Evolutionary conservation across 2,797 vertebrate species (phyloP), one percentile per base, ranked within the genome.

Genomic region (Lepus oiostolus): DNA sequence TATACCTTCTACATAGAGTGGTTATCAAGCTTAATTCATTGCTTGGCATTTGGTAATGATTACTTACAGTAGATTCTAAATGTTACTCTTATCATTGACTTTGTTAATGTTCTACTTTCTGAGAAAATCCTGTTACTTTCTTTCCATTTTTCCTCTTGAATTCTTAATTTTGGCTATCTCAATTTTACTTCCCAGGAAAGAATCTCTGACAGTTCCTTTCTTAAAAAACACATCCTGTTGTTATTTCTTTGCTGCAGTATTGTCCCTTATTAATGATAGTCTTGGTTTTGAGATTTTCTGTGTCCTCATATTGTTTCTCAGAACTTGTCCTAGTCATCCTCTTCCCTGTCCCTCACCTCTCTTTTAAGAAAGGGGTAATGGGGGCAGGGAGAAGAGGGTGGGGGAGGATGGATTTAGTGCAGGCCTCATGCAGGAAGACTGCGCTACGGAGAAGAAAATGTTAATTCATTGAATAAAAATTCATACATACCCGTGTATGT

Each of bases 401-500:
- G 10, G 24, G 38, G 4, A 90, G 71, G 58, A 35, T 71, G n/a
- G 28, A 21, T 72, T 80, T 65, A 82, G 58, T 76, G 1, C 30
- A n/a, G 65, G 63, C 17, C 81, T 89, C 22, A 8, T 77, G 10
- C 76, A 68, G 79, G 67, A 38, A 67, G 32, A 13, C 35, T 65
- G 72, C 86, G 21, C 65, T 92, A 35, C 35, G 74, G 88, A 95
- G n/a, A 88, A 24, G 74, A 90, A 76, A 85, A n/a, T 90, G 24
- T 21, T 52, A 75, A 79, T 60, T 79, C 28, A 70, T 70, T 83
- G 60, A 74, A 63, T 50, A 71, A 82, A 52, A 62, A 5, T 5
- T 35, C 72, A 10, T 26, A 2, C 11, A 28, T 65, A 28, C 26
- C 10, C 28, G 63, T 65, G 63, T 65, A 28, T 65, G 10, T 17